These are phyloP conservation scores for Falco biarmicus DNA, from an alignment of 2,797 vertebrate species.

Conservation along the genomic window DNA sequence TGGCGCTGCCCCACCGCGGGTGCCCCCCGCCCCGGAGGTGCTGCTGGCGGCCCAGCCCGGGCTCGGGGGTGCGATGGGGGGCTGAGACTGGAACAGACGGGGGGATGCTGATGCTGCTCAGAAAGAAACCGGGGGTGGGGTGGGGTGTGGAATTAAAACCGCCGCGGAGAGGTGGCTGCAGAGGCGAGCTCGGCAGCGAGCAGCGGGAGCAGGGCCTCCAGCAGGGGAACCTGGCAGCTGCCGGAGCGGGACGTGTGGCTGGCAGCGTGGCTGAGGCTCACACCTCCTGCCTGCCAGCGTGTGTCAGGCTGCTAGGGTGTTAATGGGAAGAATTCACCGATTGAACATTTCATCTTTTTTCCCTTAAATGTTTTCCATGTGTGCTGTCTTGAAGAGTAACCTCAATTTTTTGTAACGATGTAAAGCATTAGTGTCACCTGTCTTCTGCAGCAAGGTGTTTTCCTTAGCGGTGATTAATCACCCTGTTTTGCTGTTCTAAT, in stretches of 20 bases:
- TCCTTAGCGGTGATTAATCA: constrained; percentile 13
- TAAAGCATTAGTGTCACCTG: background rate
- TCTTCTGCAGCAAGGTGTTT: constrained; percentile 20
- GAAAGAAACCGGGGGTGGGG: background rate
- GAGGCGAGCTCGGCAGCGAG: background rate
- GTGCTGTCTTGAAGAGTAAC: background rate
- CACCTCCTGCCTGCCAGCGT: background rate
- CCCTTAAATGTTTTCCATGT: background rate
- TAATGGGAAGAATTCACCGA: background rate
- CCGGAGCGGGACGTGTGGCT: background rate
- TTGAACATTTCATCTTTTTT: background rate
- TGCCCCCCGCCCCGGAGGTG: no score
- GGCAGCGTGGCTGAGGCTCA: background rate
- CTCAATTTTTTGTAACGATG: background rate
- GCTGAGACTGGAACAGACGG: no score
- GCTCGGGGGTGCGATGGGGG: no score
- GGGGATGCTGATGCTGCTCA: background rate
- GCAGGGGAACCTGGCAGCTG: background rate
- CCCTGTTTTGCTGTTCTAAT: background rate
- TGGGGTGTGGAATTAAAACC: no score
- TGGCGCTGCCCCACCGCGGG: fast-evolving
- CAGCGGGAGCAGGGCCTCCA: background rate
- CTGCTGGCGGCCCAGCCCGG: no score
- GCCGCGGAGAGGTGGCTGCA: background rate
- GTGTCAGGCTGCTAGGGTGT: background rate